Conservation (phyloP, 2,888 invertebrate species). For the Acrobasis repandana region DNA sequence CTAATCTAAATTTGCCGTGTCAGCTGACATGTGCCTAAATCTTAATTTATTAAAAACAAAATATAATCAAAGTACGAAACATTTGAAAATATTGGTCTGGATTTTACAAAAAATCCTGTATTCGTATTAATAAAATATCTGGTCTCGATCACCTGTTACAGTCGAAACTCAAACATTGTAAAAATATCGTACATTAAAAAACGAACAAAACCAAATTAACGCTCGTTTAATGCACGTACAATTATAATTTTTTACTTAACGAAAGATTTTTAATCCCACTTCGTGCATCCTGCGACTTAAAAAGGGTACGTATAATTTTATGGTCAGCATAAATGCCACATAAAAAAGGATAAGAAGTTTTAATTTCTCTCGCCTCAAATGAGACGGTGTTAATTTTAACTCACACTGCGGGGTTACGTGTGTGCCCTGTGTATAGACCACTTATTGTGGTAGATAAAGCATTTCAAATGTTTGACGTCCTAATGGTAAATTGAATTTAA, state of each 20-base stretch:
- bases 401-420: constrained; percentile 43
- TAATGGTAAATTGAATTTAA: too few species aligned
- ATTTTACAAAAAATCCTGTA: too few species aligned
- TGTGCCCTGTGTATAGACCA: constrained; percentile 7
- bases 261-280: constrained; percentile 32
- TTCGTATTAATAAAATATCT: too few species aligned
- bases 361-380: constrained; percentile 76
- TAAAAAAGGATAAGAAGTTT: constrained; percentile 79
- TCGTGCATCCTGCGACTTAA: constrained; percentile 53
- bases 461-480: background rate
- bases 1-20: too few species aligned
- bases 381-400: constrained; percentile 79
- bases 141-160: background rate
- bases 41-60: too few species aligned
- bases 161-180: constrained; percentile 1
- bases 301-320: constrained; percentile 72
- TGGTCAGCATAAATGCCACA: constrained; percentile 77
- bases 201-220: constrained; percentile 7
- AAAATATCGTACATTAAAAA: background rate
- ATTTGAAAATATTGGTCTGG: too few species aligned
- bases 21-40: too few species aligned
- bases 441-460: background rate
- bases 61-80: too few species aligned
- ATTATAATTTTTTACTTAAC: constrained; percentile 29
- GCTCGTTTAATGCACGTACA: background rate